Conservation (phyloP, 2,888 invertebrate species). For the Nematopogon swammerdamellus region DNA sequence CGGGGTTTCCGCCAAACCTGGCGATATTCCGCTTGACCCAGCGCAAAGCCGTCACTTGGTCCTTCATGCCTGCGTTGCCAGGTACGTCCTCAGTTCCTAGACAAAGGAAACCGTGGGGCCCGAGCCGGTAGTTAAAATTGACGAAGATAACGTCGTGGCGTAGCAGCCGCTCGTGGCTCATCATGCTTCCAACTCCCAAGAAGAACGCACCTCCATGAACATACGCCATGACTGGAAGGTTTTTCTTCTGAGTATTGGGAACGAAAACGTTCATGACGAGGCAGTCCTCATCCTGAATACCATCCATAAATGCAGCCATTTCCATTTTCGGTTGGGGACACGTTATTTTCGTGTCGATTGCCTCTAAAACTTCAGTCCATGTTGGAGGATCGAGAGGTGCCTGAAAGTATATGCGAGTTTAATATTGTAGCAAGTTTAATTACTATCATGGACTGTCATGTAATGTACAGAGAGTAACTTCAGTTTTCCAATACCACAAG, state of each 20-base stretch:
- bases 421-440: too few species aligned
- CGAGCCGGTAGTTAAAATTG: conserved; percentile 4
- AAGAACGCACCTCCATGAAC: conserved; percentile 4
- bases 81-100: not conserved
- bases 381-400: conserved; percentile 5
- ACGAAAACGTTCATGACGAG: conserved; percentile 5
- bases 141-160: conserved; percentile 1
- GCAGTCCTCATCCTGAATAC: conserved; percentile 2
- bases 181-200: not conserved
- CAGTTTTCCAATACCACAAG: too few species aligned
- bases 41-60: conserved; percentile 4
- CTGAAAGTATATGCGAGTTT: too few species aligned
- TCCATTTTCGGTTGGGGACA: conserved; percentile 5
- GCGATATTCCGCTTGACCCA: too few species aligned
- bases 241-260: conserved; percentile 1
- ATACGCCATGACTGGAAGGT: conserved; percentile 1
- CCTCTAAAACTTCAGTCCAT: conserved; percentile 6
- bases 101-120: conserved; percentile 4
- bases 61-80: conserved; percentile 4
- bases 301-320: not conserved
- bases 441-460: too few species aligned
- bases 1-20: too few species aligned
- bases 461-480: too few species aligned
- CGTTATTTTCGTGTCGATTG: conserved; percentile 4
- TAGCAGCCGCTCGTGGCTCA: not conserved